Percentiles rank a stretch among this genome's conserved stretches.
Evolutionary conservation across 1,140 invertebrate species (phyloP).

Genomic region (Drosophila tropicalis): DNA sequence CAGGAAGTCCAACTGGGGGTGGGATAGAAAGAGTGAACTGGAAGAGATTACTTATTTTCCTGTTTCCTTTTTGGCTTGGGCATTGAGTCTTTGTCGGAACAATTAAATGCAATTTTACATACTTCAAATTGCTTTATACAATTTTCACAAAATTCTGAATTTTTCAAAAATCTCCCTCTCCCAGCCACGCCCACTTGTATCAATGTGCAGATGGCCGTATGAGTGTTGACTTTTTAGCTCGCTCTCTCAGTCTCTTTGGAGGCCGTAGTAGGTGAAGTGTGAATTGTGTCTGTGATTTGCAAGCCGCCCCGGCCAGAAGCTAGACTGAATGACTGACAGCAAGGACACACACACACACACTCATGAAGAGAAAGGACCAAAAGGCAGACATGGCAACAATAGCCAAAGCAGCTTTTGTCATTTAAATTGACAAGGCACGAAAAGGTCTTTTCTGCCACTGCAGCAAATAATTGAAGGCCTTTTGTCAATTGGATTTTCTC

Average conservation of each 20-base stretch:
- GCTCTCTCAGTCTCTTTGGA: conserved; percentile 4
- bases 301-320: not conserved
- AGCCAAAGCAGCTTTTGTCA: conserved; percentile 73
- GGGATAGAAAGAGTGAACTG: not conserved
- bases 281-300: conserved; percentile 67
- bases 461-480: not conserved
- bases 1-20: conserved; percentile 4
- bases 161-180: conserved; percentile 45
- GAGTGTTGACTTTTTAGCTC: conserved; percentile 58
- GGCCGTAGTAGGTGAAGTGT: conserved; percentile 65
- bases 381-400: conserved; percentile 61
- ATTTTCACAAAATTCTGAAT: conserved; percentile 65
- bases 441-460: not conserved
- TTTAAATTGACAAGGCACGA: conserved; percentile 66
- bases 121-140: conserved; percentile 77
- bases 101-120: conserved; percentile 81
- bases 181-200: conserved; percentile 19
- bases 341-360: not conserved
- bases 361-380: not conserved
- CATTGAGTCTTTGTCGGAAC: conserved; percentile 69
- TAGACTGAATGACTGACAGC: conserved; percentile 12
- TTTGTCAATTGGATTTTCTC: too few relatives aligned
- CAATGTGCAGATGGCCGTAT: conserved; percentile 50
- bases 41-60: conserved; percentile 56
- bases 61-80: conserved; percentile 55